phyloP scores from a whole-genome alignment of 2,888 invertebrate species.

The Drosophila tripunctata region DNA sequence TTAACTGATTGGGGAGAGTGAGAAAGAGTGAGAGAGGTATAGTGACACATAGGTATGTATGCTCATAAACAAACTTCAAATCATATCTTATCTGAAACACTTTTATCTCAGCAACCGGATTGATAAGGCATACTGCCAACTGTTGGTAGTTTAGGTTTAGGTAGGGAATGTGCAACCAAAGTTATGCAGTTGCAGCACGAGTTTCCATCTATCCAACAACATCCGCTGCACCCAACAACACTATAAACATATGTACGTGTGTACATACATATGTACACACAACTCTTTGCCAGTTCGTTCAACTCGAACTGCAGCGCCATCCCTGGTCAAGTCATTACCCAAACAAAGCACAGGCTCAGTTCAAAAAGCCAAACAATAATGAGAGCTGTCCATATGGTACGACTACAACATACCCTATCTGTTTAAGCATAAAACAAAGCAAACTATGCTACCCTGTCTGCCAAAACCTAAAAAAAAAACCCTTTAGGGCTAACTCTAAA shows the following conservation, averaged over 20 bases:
- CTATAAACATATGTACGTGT: too few species aligned
- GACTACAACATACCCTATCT: neutral
- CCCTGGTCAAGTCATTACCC: constrained; percentile 12
- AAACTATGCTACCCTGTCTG: neutral
- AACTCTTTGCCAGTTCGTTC: constrained; percentile 47
- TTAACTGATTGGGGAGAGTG: constrained; percentile 2
- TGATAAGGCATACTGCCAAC: constrained; percentile 37
- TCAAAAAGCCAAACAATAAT: too few species aligned
- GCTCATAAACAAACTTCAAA: constrained; percentile 12
- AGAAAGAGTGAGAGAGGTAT: neutral
- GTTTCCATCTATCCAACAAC: constrained; percentile 29
- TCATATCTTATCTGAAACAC: constrained; percentile 46
- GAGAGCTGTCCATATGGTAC: too few species aligned
- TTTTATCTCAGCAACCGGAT: constrained; percentile 32
- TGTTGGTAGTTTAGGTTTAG: neutral
- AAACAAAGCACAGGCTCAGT: constrained; percentile 18
- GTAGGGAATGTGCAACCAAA: constrained; percentile 1
- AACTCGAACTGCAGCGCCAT: constrained; percentile 17
- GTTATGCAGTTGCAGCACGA: constrained; percentile 5
- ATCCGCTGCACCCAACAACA: constrained; percentile 44
- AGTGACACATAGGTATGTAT: neutral
- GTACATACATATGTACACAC: neutral
- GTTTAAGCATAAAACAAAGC: neutral
- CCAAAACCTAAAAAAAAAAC: constrained; percentile 29
- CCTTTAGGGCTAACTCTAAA: constrained; percentile 46